Evolutionary conservation across 2,113 vertebrate genomes (phyloP).

Genomic region (Chionomys nivalis): DNA sequence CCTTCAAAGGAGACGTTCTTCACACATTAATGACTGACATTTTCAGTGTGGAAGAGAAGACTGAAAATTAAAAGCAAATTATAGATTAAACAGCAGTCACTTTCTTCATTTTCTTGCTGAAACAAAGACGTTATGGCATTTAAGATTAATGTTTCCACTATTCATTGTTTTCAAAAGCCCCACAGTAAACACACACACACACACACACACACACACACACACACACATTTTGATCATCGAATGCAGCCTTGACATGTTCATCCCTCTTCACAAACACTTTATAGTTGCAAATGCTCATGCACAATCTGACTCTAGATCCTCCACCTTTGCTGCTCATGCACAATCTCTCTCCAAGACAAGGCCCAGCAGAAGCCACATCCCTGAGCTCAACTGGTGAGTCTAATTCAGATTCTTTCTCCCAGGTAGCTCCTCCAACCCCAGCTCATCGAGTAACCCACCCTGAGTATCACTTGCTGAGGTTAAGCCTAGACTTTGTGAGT

Average conservation of each 20-base stretch:
- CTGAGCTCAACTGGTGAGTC: neutral
- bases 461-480: neutral
- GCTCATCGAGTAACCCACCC: neutral
- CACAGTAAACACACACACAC: neutral
- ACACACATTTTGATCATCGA: neutral
- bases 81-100: neutral
- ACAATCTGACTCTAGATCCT: too few species aligned
- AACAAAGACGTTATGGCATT: neutral
- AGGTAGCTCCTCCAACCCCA: too few species aligned
- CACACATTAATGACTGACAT: neutral
- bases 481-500: neutral
- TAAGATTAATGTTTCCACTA: neutral
- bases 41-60: neutral
- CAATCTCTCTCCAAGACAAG: neutral
- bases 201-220: neutral
- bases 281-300: neutral
- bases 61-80: neutral
- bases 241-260: neutral
- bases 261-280: conserved; percentile 6
- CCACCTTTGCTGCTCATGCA: neutral
- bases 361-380: neutral
- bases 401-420: neutral
- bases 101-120: neutral
- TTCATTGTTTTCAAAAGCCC: neutral
- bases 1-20: neutral